Percentiles rank a stretch among this genome's conserved stretches.
Conservation (phyloP, 1,140 invertebrate genomes). For the Intoshia linei region DNA sequence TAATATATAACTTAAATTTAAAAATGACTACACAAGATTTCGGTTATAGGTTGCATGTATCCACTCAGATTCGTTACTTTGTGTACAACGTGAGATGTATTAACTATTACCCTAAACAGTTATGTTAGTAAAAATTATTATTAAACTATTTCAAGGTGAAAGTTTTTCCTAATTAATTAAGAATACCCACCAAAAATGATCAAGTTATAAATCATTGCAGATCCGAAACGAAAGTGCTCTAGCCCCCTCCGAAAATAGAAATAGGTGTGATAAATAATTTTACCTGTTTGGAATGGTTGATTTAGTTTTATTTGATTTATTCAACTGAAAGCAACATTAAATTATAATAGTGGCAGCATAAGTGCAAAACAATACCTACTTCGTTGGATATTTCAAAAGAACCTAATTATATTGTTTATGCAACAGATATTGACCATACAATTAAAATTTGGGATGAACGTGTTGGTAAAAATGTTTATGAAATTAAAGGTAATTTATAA, state of each 20-base stretch:
- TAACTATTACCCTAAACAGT: too few species aligned
- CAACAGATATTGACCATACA: constrained; percentile 15
- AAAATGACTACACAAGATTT: not conserved
- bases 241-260: not conserved
- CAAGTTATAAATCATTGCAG: too few species aligned
- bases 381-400: too few species aligned
- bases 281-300: not conserved
- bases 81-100: too few species aligned
- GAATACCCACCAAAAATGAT: too few species aligned
- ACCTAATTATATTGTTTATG: constrained; percentile 11
- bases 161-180: too few species aligned
- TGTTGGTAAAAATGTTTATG: constrained; percentile 11
- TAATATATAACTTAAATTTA: not conserved
- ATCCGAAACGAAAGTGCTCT: too few species aligned
- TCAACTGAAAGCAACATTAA: constrained; percentile 16
- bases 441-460: constrained; percentile 15
- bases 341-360: constrained; percentile 13
- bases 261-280: not conserved
- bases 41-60: not conserved
- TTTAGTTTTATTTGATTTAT: constrained; percentile 7
- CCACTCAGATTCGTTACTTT: too few species aligned
- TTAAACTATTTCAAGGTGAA: too few species aligned
- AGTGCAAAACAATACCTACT: too few species aligned
- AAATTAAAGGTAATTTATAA: constrained; percentile 10
- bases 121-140: too few species aligned